A percentile compares a stretch with the other conserved stretches of the same genome.
Conservation (phyloP, 23 tunicate species). For the Phallusia fumigata region DNA sequence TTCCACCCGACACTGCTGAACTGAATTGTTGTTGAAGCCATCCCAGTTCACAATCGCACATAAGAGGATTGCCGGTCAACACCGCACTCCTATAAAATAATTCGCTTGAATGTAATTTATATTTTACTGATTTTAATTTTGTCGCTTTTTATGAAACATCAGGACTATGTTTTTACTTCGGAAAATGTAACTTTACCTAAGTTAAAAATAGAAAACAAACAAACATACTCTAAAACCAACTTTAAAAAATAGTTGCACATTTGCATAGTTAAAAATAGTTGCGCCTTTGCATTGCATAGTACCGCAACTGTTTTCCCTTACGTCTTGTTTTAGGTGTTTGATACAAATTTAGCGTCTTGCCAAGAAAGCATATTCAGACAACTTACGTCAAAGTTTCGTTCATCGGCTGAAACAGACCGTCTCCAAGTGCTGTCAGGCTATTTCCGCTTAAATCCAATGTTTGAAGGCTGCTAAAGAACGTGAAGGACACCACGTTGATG, state of each 20-base stretch:
- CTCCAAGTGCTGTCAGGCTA: slow-evolving; percentile 32
- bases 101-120: too few relatives aligned
- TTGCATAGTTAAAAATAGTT: too few relatives aligned
- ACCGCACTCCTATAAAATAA: slow-evolving; percentile 21
- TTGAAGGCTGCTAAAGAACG: slow-evolving; percentile 46
- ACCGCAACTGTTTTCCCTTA: too few relatives aligned
- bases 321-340: not conserved
- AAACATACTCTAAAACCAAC: not conserved
- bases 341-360: not conserved
- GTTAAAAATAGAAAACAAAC: not conserved
- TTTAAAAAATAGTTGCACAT: too few relatives aligned
- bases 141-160: too few relatives aligned
- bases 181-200: too few relatives aligned
- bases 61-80: slow-evolving; percentile 42
- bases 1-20: slow-evolving; percentile 44
- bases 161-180: too few relatives aligned
- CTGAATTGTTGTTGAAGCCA: slow-evolving; percentile 52
- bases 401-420: slow-evolving; percentile 29
- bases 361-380: not conserved
- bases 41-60: slow-evolving; percentile 69
- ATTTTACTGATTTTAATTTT: too few relatives aligned
- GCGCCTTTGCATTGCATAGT: not conserved
- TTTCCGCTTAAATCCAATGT: slow-evolving; percentile 52
- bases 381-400: slow-evolving; percentile 56
- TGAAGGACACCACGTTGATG: slow-evolving; percentile 31